Base-by-base conservation (phyloP, 2,113 vertebrate species). In the Suncus etruscus region DNA sequence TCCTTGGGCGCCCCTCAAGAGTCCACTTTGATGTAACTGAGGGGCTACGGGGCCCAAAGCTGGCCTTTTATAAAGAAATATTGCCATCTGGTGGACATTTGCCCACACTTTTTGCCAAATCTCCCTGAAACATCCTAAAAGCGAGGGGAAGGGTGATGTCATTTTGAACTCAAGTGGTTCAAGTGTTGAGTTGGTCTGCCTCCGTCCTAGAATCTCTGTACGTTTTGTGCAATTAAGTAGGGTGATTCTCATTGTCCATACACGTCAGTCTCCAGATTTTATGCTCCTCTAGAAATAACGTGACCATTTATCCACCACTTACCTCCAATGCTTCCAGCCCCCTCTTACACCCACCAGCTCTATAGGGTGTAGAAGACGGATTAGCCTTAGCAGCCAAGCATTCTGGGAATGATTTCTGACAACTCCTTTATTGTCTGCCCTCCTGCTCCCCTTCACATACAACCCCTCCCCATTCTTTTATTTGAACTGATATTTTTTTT, bases 11-110 rank as follows among this genome's bases (percentile, higher is more conserved):
- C 8, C 29, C 24, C 73, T 32, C 47, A 10, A 51, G 66, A 78
- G 32, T 47, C 69, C 50, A 87, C 65, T 18, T 50, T 32, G 25
- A 82, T 24, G 73, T 31, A 79, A 66, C 24, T 27, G 11, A 16
- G 45, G 91, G 81, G 50, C 77, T 58, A 69, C 20, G 12, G 48
- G 29, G 68, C 39, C 87, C 32, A 72, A 58, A 89, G 91, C n/a
- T 63, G 29, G 51, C 48, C 87, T 95, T 92, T 89, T 82, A 31
- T 83, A 94, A 95, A 95, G 95, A 95, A 95, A 96, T 93, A 86
- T 95, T 93, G 95, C 94, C 94, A 96, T 83, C 96, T 96, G 90
- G 91, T 90, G 91, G 94, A 91, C 91, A 94, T 48, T 82, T 88
- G 65, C 66, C 22, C 87, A 87, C 31, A 91, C 70, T 85, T 91